phyloP scores from a whole-genome alignment of 1,140 invertebrate genomes.

The Wiebesia pumilae region DNA sequence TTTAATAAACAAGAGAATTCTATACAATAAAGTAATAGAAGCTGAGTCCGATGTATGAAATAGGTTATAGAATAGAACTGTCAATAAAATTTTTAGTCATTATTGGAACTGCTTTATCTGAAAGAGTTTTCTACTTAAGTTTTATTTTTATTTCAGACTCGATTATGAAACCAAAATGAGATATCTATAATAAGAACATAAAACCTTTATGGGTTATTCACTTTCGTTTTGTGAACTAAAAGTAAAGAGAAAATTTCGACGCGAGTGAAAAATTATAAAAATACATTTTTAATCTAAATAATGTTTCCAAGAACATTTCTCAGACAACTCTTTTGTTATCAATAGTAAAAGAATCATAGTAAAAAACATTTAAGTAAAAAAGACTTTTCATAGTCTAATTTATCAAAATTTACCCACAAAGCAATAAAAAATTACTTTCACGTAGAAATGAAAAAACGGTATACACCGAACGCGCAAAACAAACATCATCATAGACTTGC shows the following conservation, averaged over 20 bases:
- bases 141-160: too few species aligned
- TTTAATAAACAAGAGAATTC: too few species aligned
- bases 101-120: too few species aligned
- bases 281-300: background rate
- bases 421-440: conserved; percentile 17
- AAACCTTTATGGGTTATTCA: too few species aligned
- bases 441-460: conserved; percentile 14
- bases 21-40: too few species aligned
- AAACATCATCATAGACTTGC: conserved; percentile 46
- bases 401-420: background rate
- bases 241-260: background rate
- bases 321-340: background rate
- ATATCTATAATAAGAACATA: background rate
- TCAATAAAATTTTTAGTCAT: too few species aligned
- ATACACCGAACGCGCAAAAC: conserved; percentile 1
- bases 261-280: background rate
- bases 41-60: too few species aligned
- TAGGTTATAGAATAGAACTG: too few species aligned
- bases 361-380: background rate
- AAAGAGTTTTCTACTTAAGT: too few species aligned
- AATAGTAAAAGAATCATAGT: background rate
- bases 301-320: background rate
- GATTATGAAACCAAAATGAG: background rate
- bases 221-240: background rate
- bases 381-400: background rate